Percentiles rank a stretch among this genome's conserved stretches.
phyloP scores from a whole-genome alignment of 2,888 invertebrate genomes.

The Lamellibrachia satsuma region DNA sequence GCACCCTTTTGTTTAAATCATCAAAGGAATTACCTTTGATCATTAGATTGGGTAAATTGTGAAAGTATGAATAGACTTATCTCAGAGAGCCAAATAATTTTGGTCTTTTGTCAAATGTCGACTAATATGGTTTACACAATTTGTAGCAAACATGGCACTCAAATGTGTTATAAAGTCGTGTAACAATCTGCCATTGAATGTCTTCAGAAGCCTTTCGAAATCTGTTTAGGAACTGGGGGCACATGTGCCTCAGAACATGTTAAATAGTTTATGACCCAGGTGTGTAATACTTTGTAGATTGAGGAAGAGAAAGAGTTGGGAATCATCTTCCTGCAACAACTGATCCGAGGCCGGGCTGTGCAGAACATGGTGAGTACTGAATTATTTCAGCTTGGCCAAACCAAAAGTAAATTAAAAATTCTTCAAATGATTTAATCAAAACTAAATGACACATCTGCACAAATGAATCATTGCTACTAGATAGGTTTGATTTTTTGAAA shows the following conservation, averaged over 20 bases:
- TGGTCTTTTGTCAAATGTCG: too few species aligned
- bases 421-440: neutral
- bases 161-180: neutral
- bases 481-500: too few species aligned
- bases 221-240: neutral
- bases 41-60: too few species aligned
- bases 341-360: constrained; percentile 77
- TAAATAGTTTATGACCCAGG: neutral
- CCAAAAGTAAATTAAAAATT: neutral
- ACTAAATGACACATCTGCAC: too few species aligned
- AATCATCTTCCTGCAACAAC: constrained; percentile 73
- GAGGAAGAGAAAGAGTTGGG: constrained; percentile 70
- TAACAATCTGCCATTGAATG: neutral
- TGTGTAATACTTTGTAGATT: constrained; percentile 44
- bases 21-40: too few species aligned
- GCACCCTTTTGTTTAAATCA: too few species aligned
- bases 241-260: neutral
- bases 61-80: too few species aligned
- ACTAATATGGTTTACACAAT: neutral
- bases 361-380: constrained; percentile 73
- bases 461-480: too few species aligned
- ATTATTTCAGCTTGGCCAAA: neutral
- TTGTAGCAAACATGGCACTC: neutral
- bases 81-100: too few species aligned
- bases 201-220: neutral